Evolutionary conservation across 2,888 invertebrate genomes (phyloP), one percentile per base, ranked within the genome.

Genomic region (Coleophora deauratella): DNA sequence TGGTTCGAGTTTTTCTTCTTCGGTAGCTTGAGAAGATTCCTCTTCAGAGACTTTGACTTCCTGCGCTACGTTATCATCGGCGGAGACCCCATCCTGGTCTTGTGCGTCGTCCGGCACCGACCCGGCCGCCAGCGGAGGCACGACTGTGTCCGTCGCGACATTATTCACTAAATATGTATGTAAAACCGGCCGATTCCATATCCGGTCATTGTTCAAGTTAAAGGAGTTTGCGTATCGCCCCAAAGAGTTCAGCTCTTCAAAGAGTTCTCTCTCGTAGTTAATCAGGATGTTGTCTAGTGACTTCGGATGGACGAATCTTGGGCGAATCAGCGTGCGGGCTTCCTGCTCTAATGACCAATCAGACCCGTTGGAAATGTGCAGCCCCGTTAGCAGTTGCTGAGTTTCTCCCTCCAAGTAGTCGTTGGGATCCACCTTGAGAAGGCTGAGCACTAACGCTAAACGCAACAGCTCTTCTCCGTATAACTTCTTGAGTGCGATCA

Each of bases 401-500:
- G 79, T 77, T 46, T 86, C 86, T 42, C 88, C 88, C 55, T 90
- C 86, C 38, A 92, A 73, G 60, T 91, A 90, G 15, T 89, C 88
- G 52, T 91, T 91, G 0, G 93, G 92, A 66, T 94, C 91, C 10
- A 92, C 91, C 55, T 94, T 89, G 41, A 96, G 73, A 51, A 96
- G 86, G 71, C 95, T 92, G 59, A 96, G 82, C 53, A 96, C 88
- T 69, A 97, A 72, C 54, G 96, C 92, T 55, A 95, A 81, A 71
- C 95, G 91, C 50, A 96, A 76, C 60, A 95, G 84, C 84, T 95
- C 94, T 69, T 94, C 93, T 38, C 93, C 90, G 61, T 93, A 93
- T 36, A 93, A 80, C 73, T 95, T 95, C 82, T 95, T 95, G 57
- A 93, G 78, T 57, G 92, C 91, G 79, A 94, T 87, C 94, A 95